Conservation (phyloP, 2,797 vertebrate genomes). For the Melopsittacus undulatus region DNA sequence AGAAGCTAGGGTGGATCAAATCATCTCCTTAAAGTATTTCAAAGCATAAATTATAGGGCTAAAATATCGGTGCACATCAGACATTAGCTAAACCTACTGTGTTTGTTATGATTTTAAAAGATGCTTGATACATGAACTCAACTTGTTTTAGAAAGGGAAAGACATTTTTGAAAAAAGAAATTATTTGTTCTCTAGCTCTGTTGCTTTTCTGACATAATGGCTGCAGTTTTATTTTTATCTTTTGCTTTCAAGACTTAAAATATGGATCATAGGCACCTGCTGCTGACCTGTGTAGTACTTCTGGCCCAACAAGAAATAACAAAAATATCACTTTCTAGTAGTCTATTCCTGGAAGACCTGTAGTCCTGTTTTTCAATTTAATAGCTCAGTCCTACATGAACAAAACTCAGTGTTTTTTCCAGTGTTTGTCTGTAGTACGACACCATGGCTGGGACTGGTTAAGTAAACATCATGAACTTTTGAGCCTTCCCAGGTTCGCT, state of each 20-base stretch:
- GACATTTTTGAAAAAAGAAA: accelerated
- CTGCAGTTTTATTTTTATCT: neutral
- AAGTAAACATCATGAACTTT: neutral
- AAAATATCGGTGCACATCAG: neutral
- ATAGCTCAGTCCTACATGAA: neutral
- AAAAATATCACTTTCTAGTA: neutral
- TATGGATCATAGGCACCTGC: neutral
- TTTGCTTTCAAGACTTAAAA: neutral
- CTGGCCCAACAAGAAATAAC: neutral
- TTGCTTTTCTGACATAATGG: neutral
- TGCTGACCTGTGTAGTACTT: neutral
- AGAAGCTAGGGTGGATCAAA: neutral
- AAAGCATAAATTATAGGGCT: neutral
- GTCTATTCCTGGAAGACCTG: neutral
- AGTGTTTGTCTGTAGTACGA: neutral
- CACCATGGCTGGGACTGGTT: neutral
- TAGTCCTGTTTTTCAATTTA: neutral
- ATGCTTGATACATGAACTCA: neutral
- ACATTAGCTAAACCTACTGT: neutral
- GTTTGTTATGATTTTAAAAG: neutral
- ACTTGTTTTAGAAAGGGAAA: neutral
- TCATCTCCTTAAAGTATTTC: neutral
- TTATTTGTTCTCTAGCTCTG: neutral
- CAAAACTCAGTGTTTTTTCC: neutral
- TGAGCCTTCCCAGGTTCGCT: neutral